Evolutionary conservation across 2,797 vertebrate genomes (phyloP).

Genomic region (Manis crassicaudata): DNA sequence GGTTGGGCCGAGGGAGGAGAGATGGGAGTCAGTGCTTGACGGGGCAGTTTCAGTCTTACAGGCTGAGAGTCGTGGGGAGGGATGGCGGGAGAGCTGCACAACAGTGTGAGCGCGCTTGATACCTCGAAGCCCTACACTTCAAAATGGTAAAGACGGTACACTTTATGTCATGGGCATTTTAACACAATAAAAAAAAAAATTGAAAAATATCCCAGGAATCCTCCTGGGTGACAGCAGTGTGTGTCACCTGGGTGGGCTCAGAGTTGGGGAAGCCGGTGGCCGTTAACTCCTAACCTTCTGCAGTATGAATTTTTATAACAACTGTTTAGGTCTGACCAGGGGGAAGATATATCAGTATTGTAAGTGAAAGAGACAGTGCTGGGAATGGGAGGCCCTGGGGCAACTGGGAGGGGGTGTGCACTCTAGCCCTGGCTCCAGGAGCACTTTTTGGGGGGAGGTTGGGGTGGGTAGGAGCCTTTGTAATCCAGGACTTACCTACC

Average conservation of each 20-base stretch:
- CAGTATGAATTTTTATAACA: background rate
- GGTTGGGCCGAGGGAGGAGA: background rate
- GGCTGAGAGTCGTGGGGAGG: background rate
- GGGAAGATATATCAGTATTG: background rate
- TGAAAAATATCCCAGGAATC: background rate
- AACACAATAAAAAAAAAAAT: background rate
- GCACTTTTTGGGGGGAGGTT: background rate
- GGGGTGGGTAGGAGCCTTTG: background rate
- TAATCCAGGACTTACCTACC: background rate
- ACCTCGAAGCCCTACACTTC: background rate
- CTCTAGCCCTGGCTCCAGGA: background rate
- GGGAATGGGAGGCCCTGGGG: background rate
- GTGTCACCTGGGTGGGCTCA: background rate
- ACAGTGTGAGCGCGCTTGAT: too few relatives aligned
- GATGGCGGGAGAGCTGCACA: background rate
- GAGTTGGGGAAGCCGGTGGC: background rate
- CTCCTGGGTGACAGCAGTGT: background rate
- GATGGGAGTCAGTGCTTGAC: background rate
- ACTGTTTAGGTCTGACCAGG: background rate
- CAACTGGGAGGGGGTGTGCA: background rate
- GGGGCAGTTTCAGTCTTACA: background rate
- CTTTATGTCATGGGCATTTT: background rate
- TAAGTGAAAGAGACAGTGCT: background rate
- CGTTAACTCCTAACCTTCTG: fast-evolving
- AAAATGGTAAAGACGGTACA: background rate